These are phyloP conservation scores for Rhagologus leucostigma DNA, from an alignment of 2,113 vertebrate species.

Conservation along the genomic window DNA sequence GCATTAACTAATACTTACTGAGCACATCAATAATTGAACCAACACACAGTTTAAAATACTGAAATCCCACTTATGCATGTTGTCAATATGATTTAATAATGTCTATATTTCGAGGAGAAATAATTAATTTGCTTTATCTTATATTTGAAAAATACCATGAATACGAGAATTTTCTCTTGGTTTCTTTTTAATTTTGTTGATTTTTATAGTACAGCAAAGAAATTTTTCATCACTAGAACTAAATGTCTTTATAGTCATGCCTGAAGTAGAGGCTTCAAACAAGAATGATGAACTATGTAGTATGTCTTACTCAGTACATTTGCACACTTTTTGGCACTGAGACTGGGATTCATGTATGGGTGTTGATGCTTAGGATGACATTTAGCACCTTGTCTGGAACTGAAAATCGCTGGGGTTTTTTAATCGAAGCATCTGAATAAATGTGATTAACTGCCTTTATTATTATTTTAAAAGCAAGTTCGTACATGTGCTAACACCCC, in stretches of 20 bases:
- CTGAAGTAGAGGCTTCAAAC: not conserved
- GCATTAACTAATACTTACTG: not conserved
- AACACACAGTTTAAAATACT: not conserved
- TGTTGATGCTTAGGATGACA: not conserved
- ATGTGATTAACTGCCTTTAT: not conserved
- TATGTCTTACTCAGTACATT: not conserved
- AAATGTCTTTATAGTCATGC: not conserved
- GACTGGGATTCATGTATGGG: not conserved
- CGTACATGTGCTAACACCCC: not conserved
- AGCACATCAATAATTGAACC: not conserved
- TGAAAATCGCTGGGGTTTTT: rapidly evolving
- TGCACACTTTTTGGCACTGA: not conserved
- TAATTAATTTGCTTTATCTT: not conserved
- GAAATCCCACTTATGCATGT: not conserved
- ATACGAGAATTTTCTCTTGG: not conserved
- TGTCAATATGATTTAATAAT: not conserved
- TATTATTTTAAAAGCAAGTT: not conserved
- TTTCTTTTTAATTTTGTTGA: not conserved
- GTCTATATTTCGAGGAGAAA: not conserved
- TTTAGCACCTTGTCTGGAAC: not conserved
- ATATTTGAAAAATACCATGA: not conserved
- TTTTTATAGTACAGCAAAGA: not conserved
- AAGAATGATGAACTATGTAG: not conserved
- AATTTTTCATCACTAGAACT: not conserved
- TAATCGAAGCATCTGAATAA: not conserved